Percentiles rank a stretch among this genome's conserved stretches.
Conservation (phyloP, 2,113 vertebrate genomes). For the Orientallactaga bullata region DNA sequence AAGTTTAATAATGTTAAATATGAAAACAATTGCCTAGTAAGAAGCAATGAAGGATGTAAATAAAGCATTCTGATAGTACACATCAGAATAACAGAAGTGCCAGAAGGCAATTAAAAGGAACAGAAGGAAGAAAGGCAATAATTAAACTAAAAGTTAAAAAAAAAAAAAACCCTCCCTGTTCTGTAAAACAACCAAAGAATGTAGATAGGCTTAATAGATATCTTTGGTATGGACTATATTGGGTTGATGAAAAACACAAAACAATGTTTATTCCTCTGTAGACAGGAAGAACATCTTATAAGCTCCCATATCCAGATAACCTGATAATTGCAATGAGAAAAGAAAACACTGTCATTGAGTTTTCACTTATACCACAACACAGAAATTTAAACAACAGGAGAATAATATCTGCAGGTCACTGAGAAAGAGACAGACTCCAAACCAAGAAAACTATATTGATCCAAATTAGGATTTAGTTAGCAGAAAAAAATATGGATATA, state of each 20-base stretch:
- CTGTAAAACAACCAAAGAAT: background rate
- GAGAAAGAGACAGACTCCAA: background rate
- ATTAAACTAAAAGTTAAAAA: background rate
- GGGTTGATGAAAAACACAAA: background rate
- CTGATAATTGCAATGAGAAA: background rate
- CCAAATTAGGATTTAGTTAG: background rate
- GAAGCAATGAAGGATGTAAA: background rate
- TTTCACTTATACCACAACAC: background rate
- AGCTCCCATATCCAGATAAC: background rate
- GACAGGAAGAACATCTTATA: background rate
- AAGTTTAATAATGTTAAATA: too few species aligned
- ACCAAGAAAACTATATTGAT: background rate
- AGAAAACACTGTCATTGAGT: background rate
- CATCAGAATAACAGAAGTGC: background rate
- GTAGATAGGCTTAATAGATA: background rate
- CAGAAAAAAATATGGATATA: background rate
- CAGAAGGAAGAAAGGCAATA: background rate
- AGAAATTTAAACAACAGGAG: background rate
- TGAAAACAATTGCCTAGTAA: too few species aligned
- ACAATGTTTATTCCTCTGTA: background rate
- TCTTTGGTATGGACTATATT: background rate
- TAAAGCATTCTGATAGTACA: background rate
- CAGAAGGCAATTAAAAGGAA: background rate
- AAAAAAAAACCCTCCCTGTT: background rate
- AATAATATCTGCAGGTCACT: background rate